phyloP scores from a whole-genome alignment of 1,140 invertebrate genomes.

The Aphaenogaster rudis region DNA sequence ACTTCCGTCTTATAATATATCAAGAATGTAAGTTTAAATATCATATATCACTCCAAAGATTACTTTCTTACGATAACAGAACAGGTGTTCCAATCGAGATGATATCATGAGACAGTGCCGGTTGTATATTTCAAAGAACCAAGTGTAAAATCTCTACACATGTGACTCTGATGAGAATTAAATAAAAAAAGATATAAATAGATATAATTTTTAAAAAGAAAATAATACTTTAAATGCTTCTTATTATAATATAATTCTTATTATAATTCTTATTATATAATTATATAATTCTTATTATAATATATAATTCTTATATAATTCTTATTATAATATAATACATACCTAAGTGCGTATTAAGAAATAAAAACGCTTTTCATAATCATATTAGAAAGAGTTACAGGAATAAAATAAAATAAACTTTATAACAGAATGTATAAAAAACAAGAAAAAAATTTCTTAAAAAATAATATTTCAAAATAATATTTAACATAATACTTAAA shows the following conservation, averaged over 20 bases:
- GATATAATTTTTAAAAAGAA: neutral
- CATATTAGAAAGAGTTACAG: neutral
- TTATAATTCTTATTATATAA: no score
- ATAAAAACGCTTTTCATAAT: neutral
- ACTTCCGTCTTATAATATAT: conserved; percentile 1
- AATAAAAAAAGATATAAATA: neutral
- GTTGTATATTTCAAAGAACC: neutral
- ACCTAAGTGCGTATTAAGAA: neutral
- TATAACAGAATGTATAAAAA: neutral
- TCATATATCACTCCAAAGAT: conserved; percentile 34
- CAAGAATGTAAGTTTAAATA: neutral
- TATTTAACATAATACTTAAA: neutral
- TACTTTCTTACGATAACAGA: conserved; percentile 27
- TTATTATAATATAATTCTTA: neutral
- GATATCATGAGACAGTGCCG: conserved; percentile 17
- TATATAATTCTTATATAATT: no score
- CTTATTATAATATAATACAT: neutral
- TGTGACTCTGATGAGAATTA: neutral
- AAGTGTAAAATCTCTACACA: neutral
- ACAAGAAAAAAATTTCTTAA: neutral
- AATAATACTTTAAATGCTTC: neutral
- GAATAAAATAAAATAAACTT: neutral
- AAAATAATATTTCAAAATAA: neutral
- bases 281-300: no score
- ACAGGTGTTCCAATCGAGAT: conserved; percentile 15